These are phyloP conservation scores for Pterois miles DNA, from an alignment of 2,797 vertebrate genomes.

Conservation along the genomic window DNA sequence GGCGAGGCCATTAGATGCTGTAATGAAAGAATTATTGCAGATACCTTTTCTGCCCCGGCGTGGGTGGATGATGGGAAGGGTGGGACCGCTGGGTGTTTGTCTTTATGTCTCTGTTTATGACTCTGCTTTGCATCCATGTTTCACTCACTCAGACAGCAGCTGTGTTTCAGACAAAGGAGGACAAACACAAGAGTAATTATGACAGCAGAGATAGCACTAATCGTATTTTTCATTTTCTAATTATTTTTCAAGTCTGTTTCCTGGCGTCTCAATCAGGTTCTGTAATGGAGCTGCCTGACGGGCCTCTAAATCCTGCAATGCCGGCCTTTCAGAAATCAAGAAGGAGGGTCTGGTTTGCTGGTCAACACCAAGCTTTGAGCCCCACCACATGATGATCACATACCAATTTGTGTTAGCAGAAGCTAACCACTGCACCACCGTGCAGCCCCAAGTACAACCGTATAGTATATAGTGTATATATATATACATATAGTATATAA, in stretches of 20 bases:
- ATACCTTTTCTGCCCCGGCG: neutral
- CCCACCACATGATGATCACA: neutral
- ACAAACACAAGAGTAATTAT: neutral
- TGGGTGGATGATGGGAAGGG: conserved; percentile 26
- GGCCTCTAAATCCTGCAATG: neutral
- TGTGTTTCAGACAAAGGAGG: conserved; percentile 14
- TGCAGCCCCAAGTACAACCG: too few species aligned
- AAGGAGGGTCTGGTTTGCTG: neutral
- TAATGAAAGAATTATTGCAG: conserved; percentile 18
- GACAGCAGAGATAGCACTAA: conserved; percentile 2
- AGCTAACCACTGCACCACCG: too few species aligned
- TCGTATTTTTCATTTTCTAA: conserved; percentile 14
- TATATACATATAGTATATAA: too few species aligned
- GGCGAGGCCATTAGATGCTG: neutral
- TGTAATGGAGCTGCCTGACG: neutral
- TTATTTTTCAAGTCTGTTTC: conserved; percentile 30
- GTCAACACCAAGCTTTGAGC: neutral
- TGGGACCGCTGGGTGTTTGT: neutral
- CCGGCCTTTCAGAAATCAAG: neutral
- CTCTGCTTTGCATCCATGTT: neutral
- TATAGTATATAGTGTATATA: too few species aligned
- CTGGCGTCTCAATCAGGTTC: conserved; percentile 11
- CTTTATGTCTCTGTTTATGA: neutral
- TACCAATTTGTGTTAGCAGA: neutral
- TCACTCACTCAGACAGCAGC: neutral